Percentiles rank a stretch among this genome's conserved stretches.
Conservation (phyloP, 1,140 invertebrate genomes). For the Drosophila orena region DNA sequence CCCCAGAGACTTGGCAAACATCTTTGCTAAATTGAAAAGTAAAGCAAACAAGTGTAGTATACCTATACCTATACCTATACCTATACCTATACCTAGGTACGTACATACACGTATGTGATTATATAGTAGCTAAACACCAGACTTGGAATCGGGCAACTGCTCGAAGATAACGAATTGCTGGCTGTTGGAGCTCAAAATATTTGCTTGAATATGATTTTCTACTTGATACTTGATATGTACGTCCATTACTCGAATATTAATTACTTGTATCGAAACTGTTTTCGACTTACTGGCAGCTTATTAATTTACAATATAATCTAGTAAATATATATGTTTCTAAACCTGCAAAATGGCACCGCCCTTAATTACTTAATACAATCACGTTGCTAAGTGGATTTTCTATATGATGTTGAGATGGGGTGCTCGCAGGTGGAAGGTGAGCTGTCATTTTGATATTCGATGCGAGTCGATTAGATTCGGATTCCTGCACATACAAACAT, state of each 20-base stretch:
- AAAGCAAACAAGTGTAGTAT: conserved; percentile 35
- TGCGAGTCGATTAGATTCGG: conserved; percentile 19
- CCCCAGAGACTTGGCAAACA: conserved; percentile 40
- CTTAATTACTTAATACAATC: conserved; percentile 22
- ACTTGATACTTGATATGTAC: too few species aligned
- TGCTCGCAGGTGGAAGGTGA: conserved; percentile 2
- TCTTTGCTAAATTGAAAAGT: conserved; percentile 47
- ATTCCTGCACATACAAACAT: conserved; percentile 23
- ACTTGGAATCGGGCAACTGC: conserved; percentile 30
- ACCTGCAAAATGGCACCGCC: neutral
- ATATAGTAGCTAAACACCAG: conserved; percentile 13
- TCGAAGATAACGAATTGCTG: conserved; percentile 28
- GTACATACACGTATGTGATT: conserved; percentile 1
- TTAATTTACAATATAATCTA: neutral
- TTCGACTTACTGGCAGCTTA: too few species aligned
- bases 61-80: neutral
- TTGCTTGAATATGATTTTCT: neutral
- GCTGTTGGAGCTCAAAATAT: neutral
- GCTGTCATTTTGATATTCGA: conserved; percentile 22
- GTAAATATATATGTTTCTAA: neutral
- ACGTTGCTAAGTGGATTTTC: conserved; percentile 15
- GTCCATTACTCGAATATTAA: too few species aligned
- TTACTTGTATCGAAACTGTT: too few species aligned
- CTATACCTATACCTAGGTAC: neutral
- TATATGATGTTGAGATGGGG: neutral